Evolutionary conservation across 1,140 invertebrate species (phyloP).

Genomic region (Drosophila nigrodunni): DNA sequence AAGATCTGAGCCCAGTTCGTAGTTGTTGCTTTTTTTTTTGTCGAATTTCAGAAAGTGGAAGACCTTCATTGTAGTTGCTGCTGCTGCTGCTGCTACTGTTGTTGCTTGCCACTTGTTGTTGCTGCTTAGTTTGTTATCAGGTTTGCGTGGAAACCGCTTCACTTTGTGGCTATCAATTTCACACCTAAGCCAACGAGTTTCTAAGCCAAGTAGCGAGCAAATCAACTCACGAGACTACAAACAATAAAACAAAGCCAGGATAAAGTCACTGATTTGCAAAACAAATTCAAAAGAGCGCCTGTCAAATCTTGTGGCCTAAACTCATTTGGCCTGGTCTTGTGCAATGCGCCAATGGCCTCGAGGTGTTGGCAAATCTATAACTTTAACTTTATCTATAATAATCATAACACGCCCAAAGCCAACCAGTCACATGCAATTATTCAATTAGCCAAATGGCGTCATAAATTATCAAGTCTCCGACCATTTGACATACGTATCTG

Average conservation of each 20-base stretch:
- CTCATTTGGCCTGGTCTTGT: slow-evolving; percentile 21
- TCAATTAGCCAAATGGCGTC: slow-evolving; percentile 79
- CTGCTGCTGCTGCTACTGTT: slow-evolving; percentile 26
- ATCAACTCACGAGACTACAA: slow-evolving; percentile 21
- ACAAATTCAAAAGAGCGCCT: slow-evolving; percentile 36
- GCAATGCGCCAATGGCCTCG: slow-evolving; percentile 49
- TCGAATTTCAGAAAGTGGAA: slow-evolving; percentile 81
- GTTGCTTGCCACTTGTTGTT: slow-evolving; percentile 53
- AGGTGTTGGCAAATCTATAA: slow-evolving; percentile 46
- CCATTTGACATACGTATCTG: slow-evolving; percentile 15
- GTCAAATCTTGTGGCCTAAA: too few species aligned
- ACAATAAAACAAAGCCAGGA: slow-evolving; percentile 15
- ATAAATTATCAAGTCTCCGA: slow-evolving; percentile 74
- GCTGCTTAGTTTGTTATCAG: slow-evolving; percentile 71
- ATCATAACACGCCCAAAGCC: slow-evolving; percentile 53
- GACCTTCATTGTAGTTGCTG: slow-evolving; percentile 68
- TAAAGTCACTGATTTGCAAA: slow-evolving; percentile 55
- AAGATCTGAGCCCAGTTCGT: slow-evolving; percentile 13
- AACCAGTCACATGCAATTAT: slow-evolving; percentile 74
- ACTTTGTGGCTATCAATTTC: slow-evolving; percentile 75
- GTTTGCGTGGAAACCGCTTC: slow-evolving; percentile 42
- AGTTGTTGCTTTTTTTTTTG: slow-evolving; percentile 59
- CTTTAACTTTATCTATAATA: slow-evolving; percentile 33
- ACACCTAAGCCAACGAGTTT: slow-evolving; percentile 74
- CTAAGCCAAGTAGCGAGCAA: slow-evolving; percentile 26